Conservation (phyloP, 2,888 invertebrate species). For the Zeuzera pyrina region DNA sequence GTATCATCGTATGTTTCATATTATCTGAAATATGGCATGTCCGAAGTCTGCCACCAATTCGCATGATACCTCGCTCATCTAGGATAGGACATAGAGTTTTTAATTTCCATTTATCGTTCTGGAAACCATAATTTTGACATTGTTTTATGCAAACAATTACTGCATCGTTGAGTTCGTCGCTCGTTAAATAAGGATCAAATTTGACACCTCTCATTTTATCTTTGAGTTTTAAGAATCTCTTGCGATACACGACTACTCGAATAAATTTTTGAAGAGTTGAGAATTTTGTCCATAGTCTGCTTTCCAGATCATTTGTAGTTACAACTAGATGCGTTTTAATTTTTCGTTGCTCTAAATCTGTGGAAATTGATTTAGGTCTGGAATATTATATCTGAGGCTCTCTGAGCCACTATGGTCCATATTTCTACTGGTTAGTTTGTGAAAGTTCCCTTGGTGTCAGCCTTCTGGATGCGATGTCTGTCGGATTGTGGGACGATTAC, state of each 20-base stretch:
- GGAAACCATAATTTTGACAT: background rate
- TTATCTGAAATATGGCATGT: background rate
- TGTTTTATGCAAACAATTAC: background rate
- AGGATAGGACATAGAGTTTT: background rate
- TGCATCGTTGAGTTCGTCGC: background rate
- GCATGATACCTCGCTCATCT: background rate
- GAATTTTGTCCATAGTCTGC: too few species aligned
- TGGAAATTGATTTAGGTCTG: too few species aligned
- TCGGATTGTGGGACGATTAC: background rate
- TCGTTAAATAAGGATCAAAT: too few species aligned
- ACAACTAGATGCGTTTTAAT: too few species aligned
- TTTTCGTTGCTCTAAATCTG: too few species aligned
- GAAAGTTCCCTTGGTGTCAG: background rate
- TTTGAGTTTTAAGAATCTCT: too few species aligned
- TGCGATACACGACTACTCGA: background rate
- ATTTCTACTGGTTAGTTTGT: background rate
- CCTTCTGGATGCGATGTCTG: background rate
- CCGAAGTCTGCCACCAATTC: background rate
- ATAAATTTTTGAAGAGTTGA: background rate
- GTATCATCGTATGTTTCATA: background rate
- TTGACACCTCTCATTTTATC: too few species aligned
- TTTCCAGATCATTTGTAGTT: too few species aligned
- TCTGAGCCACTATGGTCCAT: too few species aligned
- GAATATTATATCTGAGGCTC: too few species aligned
- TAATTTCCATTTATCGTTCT: background rate